Evolutionary conservation across 92 coral and sea anemone genomes (phyloP), one percentile per base, ranked within the genome.

Genomic region (Galaxea fascicularis): DNA sequence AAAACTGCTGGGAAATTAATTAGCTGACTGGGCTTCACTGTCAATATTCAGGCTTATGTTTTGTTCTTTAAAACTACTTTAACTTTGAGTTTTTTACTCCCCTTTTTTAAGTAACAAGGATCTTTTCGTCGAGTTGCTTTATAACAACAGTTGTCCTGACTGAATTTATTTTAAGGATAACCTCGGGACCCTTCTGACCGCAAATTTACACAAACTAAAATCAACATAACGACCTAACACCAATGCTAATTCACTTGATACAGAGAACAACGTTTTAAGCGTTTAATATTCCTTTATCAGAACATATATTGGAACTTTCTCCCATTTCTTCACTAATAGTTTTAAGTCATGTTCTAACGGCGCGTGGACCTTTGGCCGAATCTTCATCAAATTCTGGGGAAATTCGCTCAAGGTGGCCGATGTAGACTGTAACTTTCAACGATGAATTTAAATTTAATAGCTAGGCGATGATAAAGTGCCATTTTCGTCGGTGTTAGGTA

Each of bases 41-140:
- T 15, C 17, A 10, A 10, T 10, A 49, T 9, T 10, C 13, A 15
- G 17, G 56, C 56, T 7, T 11, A 49, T 49, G 21, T 72, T 68
- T 68, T 68, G 11, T 68, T 68, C 74, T 41, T 21, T 68, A 7
- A 68, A 68, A 68, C 39, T 41, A 21, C 20, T 39, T 35, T 68
- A 68, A 31, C 27, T 49, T 49, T 15, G 13, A 15, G 17, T 11
- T 11, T 49, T 4, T 15, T 10, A 22, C 56, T 3, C 56, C 17
- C 1, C 10, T 49, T 49, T 21, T 60, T 11, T 49, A 10, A 49
- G 8, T 15, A 49, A 15, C 13, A 49, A 15, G 56, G 56, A 49
- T 25, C 17, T 49, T 49, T 49, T 5, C 10, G 56, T 49, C 41
- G 41, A 35, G 6, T 35, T 35, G 41, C 41, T 35, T 35, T 35